Conservation (phyloP, 2,888 invertebrate genomes). For the Chrysina gloriosa region DNA sequence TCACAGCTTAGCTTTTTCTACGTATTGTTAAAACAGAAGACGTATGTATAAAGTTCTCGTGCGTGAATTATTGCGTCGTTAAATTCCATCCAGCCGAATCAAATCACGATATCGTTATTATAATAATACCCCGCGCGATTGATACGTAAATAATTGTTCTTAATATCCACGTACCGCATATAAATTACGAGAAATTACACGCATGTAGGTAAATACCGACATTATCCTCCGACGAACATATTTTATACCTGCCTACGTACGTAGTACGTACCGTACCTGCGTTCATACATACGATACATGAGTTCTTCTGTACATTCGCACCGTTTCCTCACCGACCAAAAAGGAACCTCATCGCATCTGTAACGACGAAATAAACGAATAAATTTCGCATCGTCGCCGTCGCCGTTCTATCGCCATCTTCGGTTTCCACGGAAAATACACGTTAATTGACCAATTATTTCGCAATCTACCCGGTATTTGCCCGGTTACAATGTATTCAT, state of each 20-base stretch:
- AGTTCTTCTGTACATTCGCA: background rate
- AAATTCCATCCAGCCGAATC: conserved; percentile 10
- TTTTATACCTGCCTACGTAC: background rate
- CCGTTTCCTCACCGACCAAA: background rate
- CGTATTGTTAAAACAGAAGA: no score
- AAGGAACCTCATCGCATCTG: background rate
- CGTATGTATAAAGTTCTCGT: no score
- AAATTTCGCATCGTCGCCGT: background rate
- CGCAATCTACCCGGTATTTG: conserved; percentile 39
- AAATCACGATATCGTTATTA: conserved; percentile 25
- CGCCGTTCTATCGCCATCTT: background rate
- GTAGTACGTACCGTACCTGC: background rate
- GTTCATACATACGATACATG: background rate
- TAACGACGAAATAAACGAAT: background rate
- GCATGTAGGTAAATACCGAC: conserved; percentile 18
- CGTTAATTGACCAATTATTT: conserved; percentile 19
- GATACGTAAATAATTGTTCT: conserved; percentile 25
- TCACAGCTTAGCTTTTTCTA: no score
- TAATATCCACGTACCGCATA: conserved; percentile 15
- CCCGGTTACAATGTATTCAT: no score
- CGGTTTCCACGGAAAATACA: conserved; percentile 5
- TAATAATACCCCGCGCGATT: conserved; percentile 11
- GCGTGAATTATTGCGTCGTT: no score
- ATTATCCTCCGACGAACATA: conserved; percentile 1
- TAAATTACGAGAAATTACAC: conserved; percentile 26